Base-by-base conservation (phyloP, 1,140 invertebrate genomes). In the Cephus cinctus region DNA sequence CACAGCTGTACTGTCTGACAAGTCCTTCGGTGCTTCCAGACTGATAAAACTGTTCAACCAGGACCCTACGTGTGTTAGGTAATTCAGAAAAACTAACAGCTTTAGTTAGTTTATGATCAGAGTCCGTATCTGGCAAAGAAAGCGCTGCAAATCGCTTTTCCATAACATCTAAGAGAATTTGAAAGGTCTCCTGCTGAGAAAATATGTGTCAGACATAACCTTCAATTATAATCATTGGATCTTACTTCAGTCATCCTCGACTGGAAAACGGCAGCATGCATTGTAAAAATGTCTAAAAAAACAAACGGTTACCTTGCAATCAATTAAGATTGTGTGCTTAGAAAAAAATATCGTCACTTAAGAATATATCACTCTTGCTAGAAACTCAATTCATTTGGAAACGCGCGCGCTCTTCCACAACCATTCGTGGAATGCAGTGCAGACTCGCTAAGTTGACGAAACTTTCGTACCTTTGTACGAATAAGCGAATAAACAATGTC, bases 1-100 rank as follows among this genome's bases (percentile, higher is more conserved):
- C 62, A 21, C 39, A 69, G 39, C 61, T 68, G 43, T 59, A 62
- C 21, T 67, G 58, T 43, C 47, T 63, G 16, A 64, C 3, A 32
- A 67, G 54, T 27, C 38, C 47, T 27, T 42, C 15, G 14, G 21
- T 5, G 22, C 14, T 43, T 22, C 43, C 18, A 19, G 30, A 32
- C 11, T 43, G 25, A 42, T 21, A 50, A 11, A 14, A 12, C 16
- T 66, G 31, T 48, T 59, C 43, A 40, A 57, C 18, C 5, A 44
- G 15, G 21, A 63, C 15, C 47, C 31, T 57, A 8, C 30, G 54
- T 23, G 36, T 38, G 0, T 43, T 50, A 8, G 56, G 47, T 15
- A 61, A 34, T 36, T 65, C 55, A 0, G 67, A 60, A 47, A 57
- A 63, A 38, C 59, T 67, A 8, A 53, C 20, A 22, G 59, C 22